phyloP scores from a whole-genome alignment of 2,888 invertebrate genomes.

The Caenorhabditis sp. region DNA sequence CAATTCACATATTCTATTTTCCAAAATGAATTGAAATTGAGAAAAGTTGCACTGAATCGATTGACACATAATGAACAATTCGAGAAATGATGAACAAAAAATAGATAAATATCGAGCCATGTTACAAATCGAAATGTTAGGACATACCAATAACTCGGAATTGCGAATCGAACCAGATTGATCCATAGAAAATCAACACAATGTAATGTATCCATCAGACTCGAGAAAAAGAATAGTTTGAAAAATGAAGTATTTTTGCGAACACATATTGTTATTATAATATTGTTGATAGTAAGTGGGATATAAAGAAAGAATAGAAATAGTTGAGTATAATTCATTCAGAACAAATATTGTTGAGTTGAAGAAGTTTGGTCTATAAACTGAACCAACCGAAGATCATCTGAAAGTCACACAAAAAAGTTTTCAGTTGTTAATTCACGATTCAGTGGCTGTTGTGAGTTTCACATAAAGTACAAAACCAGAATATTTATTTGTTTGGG shows the following conservation, averaged over 20 bases:
- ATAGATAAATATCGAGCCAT: background rate
- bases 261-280: background rate
- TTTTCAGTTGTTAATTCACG: too few relatives aligned
- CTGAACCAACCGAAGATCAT: too few relatives aligned
- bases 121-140: background rate
- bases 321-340: background rate
- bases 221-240: background rate
- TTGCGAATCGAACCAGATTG: background rate
- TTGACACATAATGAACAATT: background rate
- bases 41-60: background rate
- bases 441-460: too few relatives aligned
- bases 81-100: background rate
- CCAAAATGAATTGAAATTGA: background rate
- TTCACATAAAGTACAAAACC: too few relatives aligned
- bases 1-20: background rate
- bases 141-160: background rate
- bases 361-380: too few relatives aligned
- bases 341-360: background rate
- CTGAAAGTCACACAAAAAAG: too few relatives aligned
- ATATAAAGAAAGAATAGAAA: background rate
- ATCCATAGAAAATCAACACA: background rate
- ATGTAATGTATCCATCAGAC: background rate
- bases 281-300: background rate
- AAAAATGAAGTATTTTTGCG: background rate
- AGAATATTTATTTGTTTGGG: too few relatives aligned